phyloP scores from a whole-genome alignment of 2,113 vertebrate species.

The Varanus komodoensis region DNA sequence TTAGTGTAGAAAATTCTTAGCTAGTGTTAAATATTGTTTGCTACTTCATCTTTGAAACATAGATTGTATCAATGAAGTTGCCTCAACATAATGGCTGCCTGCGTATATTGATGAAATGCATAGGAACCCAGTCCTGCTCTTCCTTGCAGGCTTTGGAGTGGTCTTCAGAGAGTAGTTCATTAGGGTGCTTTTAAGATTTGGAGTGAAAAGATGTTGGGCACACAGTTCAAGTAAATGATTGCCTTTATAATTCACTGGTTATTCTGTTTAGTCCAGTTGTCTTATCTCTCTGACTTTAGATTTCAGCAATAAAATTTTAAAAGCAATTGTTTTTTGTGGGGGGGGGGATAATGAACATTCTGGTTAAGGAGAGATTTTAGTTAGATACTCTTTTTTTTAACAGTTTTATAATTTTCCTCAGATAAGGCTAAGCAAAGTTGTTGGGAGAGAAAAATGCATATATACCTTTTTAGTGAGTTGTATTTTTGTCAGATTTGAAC shows the following conservation, averaged over 20 bases:
- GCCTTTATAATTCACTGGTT: background rate
- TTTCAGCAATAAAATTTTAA: background rate
- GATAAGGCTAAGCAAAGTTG: background rate
- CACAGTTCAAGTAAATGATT: background rate
- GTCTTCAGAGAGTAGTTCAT: background rate
- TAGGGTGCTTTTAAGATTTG: background rate
- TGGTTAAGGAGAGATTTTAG: background rate
- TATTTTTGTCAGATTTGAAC: background rate
- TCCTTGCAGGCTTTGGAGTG: background rate
- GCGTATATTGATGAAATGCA: background rate
- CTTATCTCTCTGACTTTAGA: background rate
- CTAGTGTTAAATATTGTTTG: slow-evolving; percentile 29
- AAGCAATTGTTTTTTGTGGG: background rate
- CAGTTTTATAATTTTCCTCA: background rate
- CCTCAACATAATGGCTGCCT: background rate
- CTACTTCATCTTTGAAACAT: background rate
- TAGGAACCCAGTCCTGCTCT: background rate
- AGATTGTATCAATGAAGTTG: background rate
- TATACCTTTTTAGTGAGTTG: background rate
- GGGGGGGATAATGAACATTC: background rate
- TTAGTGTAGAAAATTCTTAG: slow-evolving; percentile 28
- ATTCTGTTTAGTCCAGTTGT: background rate
- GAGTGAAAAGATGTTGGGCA: too few species aligned
- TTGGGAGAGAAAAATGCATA: background rate
- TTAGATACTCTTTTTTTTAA: background rate